phyloP scores from a whole-genome alignment of 2,888 invertebrate genomes.

The Poecilus cupreus region DNA sequence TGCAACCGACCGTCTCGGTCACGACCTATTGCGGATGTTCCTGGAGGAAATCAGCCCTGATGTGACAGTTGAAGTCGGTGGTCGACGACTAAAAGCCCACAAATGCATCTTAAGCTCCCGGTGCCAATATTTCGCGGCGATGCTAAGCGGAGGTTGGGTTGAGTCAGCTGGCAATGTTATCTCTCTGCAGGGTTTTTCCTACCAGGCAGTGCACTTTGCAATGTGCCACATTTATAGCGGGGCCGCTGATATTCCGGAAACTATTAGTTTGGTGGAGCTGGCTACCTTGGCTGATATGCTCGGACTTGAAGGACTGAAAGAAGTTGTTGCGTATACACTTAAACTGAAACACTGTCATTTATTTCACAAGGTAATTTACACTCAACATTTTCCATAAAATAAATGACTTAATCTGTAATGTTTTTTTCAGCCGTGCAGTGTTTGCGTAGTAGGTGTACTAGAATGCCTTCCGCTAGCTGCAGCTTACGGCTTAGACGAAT shows the following conservation, averaged over 20 bases:
- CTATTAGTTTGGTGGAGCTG: conserved; percentile 89
- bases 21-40: conserved; percentile 93
- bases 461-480: conserved; percentile 91
- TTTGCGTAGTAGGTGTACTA: conserved; percentile 89
- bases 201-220: conserved; percentile 91
- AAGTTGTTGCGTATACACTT: conserved; percentile 91
- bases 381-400: too few relatives aligned
- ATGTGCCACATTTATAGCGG: conserved; percentile 96
- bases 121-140: conserved; percentile 94
- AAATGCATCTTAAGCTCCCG: conserved; percentile 94
- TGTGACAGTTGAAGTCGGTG: conserved; percentile 89
- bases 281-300: conserved; percentile 93
- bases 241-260: conserved; percentile 89
- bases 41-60: conserved; percentile 93
- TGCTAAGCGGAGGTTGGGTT: conserved; percentile 90
- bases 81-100: conserved; percentile 89
- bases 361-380: conserved; percentile 85
- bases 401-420: not conserved
- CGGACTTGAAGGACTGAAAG: conserved; percentile 92
- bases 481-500: conserved; percentile 90
- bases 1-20: conserved; percentile 78
- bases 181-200: conserved; percentile 89
- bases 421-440: conserved; percentile 85
- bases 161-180: conserved; percentile 88
- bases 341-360: conserved; percentile 94